Conservation (phyloP, 2,113 vertebrate species). For the Perca fluviatilis region DNA sequence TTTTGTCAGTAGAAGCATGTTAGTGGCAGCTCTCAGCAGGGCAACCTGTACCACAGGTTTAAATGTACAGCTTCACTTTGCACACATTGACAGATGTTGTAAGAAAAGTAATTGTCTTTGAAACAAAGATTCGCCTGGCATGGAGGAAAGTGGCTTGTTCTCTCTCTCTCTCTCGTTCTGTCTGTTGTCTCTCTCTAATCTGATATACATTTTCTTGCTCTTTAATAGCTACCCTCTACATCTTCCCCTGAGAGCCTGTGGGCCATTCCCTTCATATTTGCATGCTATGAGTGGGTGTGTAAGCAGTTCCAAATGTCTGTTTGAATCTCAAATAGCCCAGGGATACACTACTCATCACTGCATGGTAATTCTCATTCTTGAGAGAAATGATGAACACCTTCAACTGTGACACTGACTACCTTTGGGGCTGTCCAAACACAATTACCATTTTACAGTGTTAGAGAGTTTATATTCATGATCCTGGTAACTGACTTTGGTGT, state of each 20-base stretch:
- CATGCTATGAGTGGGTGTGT: slow-evolving; percentile 79
- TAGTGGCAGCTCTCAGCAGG: slow-evolving; percentile 1
- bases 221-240: slow-evolving; percentile 69
- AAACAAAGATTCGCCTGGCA: slow-evolving; percentile 45
- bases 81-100: slow-evolving; percentile 19
- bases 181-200: slow-evolving; percentile 60
- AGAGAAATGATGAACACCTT: slow-evolving; percentile 50
- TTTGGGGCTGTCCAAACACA: slow-evolving; percentile 64
- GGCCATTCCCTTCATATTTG: slow-evolving; percentile 76
- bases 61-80: slow-evolving; percentile 1
- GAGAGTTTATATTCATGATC: slow-evolving; percentile 58
- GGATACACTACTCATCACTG: slow-evolving; percentile 56
- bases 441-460: slow-evolving; percentile 46
- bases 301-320: slow-evolving; percentile 67
- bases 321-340: slow-evolving; percentile 75
- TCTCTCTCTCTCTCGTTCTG: slow-evolving; percentile 7
- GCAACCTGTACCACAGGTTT: slow-evolving; percentile 53
- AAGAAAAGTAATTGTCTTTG: slow-evolving; percentile 14
- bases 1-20: background rate
- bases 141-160: slow-evolving; percentile 58
- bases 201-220: slow-evolving; percentile 44
- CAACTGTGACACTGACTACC: slow-evolving; percentile 44
- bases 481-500: slow-evolving; percentile 34
- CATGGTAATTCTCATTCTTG: slow-evolving; percentile 43
- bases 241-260: slow-evolving; percentile 49